Percentiles rank a stretch among this genome's conserved stretches.
These are phyloP conservation scores for Glyphotaelius pellucidus DNA, from an alignment of 2,888 invertebrate genomes.

Conservation along the genomic window DNA sequence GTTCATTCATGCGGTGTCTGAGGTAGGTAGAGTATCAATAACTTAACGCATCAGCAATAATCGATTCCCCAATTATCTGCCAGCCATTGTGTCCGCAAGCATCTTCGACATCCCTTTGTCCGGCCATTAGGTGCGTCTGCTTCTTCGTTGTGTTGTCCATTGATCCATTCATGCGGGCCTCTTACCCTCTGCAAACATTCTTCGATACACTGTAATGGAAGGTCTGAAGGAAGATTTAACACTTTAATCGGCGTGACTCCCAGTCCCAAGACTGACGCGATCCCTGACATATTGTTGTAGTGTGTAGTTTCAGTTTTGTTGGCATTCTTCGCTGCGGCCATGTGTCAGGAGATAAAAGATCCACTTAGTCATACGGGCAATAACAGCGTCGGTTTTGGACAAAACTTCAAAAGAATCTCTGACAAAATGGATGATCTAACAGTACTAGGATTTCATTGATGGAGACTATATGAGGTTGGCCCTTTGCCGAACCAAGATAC, in stretches of 20 bases:
- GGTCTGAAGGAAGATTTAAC: slow-evolving; percentile 56
- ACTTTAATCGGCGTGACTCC: slow-evolving; percentile 58
- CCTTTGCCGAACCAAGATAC: not conserved
- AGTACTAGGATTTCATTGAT: slow-evolving; percentile 32
- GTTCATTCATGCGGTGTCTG: slow-evolving; percentile 45
- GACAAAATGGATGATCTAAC: slow-evolving; percentile 41
- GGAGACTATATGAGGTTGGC: not conserved
- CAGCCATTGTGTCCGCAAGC: slow-evolving; percentile 51
- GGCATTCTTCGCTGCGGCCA: slow-evolving; percentile 35
- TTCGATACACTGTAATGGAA: slow-evolving; percentile 40
- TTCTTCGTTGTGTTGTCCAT: slow-evolving; percentile 30
- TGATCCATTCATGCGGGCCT: slow-evolving; percentile 46
- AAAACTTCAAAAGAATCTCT: slow-evolving; percentile 53
- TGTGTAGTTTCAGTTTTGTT: not conserved
- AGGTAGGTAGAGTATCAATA: slow-evolving; percentile 54
- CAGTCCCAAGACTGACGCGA: slow-evolving; percentile 15
- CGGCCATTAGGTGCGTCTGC: slow-evolving; percentile 53
- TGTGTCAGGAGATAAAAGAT: slow-evolving; percentile 59
- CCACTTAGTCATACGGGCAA: slow-evolving; percentile 63
- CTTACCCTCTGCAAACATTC: slow-evolving; percentile 58
- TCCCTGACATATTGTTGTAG: slow-evolving; percentile 16
- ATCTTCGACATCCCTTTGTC: slow-evolving; percentile 52
- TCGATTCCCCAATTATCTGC: slow-evolving; percentile 65
- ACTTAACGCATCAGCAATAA: slow-evolving; percentile 63
- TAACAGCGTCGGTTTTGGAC: slow-evolving; percentile 57